Conservation (phyloP, 2,113 vertebrate genomes). For the Ranitomeya variabilis region DNA sequence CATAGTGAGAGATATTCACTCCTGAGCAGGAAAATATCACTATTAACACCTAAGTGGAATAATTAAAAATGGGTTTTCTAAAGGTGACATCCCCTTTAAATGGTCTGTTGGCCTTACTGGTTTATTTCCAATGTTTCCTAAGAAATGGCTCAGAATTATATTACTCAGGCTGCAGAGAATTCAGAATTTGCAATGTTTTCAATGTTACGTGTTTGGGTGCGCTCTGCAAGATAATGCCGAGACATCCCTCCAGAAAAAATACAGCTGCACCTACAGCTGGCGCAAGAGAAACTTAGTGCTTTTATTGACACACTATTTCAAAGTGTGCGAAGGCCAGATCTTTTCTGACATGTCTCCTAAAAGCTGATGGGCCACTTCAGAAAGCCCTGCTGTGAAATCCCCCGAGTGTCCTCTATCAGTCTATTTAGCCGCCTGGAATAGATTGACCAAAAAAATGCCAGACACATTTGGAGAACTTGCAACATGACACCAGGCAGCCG, state of each 20-base stretch:
- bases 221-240: conserved; percentile 11
- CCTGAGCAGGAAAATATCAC: background rate
- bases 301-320: conserved; percentile 52
- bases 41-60: background rate
- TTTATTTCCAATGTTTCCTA: background rate
- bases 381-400: conserved; percentile 45
- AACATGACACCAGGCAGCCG: conserved; percentile 13
- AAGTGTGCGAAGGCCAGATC: conserved; percentile 43
- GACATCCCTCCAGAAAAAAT: conserved; percentile 14
- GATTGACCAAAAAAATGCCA: conserved; percentile 36
- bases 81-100: background rate
- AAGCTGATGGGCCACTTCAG: conserved; percentile 56
- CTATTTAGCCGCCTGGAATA: conserved; percentile 51
- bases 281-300: conserved; percentile 18
- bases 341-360: conserved; percentile 54
- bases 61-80: background rate
- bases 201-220: conserved; percentile 34
- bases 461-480: conserved; percentile 38
- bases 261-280: conserved; percentile 26
- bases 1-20: background rate
- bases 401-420: conserved; percentile 50
- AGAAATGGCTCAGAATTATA: background rate
- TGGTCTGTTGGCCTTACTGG: background rate
- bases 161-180: background rate
- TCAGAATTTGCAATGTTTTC: conserved; percentile 19